Evolutionary conservation across 2,797 vertebrate genomes (phyloP), one percentile per base, ranked within the genome.

Genomic region (Spinibarbus caldwelli): DNA sequence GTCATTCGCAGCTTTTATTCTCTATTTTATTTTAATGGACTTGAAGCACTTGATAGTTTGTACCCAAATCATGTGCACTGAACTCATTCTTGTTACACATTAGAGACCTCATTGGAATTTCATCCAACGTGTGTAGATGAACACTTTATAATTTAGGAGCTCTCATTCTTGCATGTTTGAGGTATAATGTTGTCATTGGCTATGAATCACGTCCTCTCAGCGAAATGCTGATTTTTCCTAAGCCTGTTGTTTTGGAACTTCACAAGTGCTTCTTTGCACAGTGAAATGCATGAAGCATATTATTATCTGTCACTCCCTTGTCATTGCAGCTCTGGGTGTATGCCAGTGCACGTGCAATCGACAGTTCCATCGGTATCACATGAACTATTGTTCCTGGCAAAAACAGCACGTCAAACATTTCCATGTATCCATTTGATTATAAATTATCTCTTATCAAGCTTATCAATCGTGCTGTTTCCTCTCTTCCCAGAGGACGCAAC

Each of bases 401-500:
- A 41, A 41, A 17, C 23, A 59, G 34, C 23, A 26, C 29, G n/a
- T 29, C n/a, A 78, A 62, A 62, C 14, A 26, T 62, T 29, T 21
- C 38, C 54, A 57, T 49, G 0, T 43, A 21, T 54, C 11, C 1
- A 17, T 23, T 57, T 87, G 43, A 67, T 70, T 41, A 82, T 85
- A 23, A 0, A 0, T 79, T n/a, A n/a, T 6, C 29, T 38, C 19
- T 92, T 75, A 88, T 43, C 8, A 62, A 52, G n/a, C 12, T 23
- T 77, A 34, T 64, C 73, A 76, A 19, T 41, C 49, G 4, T 89
- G 52, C 6, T 6, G n/a, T 88, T 77, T 47, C 12, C 71, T 64
- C 85, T 89, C 67, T 90, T 87, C 79, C 29, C 96, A 99, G 98
- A 95, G 98, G 97, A 89, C 96, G 98, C 92, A 98, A 97, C 94